Percentiles rank a stretch among this genome's conserved stretches.
Evolutionary conservation across 2,113 vertebrate genomes (phyloP).

Genomic region (Gavia stellata): DNA sequence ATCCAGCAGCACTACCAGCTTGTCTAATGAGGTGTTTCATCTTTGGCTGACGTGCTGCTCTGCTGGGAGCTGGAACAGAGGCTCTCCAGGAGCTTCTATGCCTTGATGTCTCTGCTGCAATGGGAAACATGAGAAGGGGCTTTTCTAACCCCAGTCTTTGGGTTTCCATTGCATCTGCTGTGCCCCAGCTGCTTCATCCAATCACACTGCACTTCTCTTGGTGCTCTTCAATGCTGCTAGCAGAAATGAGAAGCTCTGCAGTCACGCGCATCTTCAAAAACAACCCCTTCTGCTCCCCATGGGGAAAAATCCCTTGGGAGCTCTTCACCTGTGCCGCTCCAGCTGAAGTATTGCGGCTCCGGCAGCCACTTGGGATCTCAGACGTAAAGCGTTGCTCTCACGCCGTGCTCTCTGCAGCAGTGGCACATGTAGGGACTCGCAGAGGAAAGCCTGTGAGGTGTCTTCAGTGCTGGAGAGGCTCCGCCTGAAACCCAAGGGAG

Average conservation of each 20-base stretch:
- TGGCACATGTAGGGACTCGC: accelerated
- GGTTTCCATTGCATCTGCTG: not conserved
- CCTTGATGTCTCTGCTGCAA: not conserved
- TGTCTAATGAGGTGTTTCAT: conserved; percentile 16
- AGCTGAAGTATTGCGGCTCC: not conserved
- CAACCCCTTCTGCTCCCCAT: not conserved
- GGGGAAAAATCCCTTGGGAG: not conserved
- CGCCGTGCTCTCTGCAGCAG: accelerated
- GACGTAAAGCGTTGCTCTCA: accelerated
- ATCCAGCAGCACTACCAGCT: not conserved
- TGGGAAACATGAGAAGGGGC: not conserved
- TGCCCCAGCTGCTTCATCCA: not conserved
- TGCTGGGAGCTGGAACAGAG: conserved; percentile 12
- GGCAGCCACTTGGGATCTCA: not conserved
- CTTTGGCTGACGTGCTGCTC: not conserved
- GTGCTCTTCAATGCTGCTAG: not conserved
- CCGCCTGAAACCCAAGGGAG: not conserved
- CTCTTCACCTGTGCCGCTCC: not conserved
- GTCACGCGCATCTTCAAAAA: not conserved
- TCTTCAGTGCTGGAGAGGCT: not conserved
- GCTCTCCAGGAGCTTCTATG: not conserved
- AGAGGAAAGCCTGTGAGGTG: not conserved
- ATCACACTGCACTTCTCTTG: not conserved
- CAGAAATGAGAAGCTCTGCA: not conserved
- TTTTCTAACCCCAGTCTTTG: not conserved